Conservation (phyloP, 1,140 invertebrate genomes). For the Cotesia glomerata region DNA sequence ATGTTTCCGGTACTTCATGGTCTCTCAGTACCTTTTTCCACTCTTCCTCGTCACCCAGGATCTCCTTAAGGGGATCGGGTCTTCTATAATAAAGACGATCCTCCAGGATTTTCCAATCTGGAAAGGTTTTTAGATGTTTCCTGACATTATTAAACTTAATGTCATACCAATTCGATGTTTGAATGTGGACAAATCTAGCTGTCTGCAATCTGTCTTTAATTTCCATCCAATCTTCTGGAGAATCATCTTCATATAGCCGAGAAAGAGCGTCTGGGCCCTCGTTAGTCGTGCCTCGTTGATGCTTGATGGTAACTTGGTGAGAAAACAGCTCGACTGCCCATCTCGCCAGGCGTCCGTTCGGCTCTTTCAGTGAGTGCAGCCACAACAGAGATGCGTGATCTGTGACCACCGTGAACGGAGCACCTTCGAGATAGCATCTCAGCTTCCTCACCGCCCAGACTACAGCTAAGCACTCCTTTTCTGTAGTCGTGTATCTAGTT, state of each 20-base stretch:
- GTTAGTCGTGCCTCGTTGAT: not conserved
- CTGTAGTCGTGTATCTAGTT: too few species aligned
- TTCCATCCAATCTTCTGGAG: not conserved
- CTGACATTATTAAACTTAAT: not conserved
- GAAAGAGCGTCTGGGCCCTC: not conserved
- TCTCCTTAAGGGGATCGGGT: not conserved
- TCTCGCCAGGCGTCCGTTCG: not conserved
- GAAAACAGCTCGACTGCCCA: not conserved
- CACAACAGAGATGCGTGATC: conserved; percentile 1
- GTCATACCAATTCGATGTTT: too few species aligned
- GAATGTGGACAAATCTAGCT: too few species aligned
- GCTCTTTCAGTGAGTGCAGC: not conserved
- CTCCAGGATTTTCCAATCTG: conserved; percentile 21
- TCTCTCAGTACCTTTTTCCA: too few species aligned
- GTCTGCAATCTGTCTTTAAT: not conserved
- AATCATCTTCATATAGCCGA: not conserved
- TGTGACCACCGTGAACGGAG: not conserved
- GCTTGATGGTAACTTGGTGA: not conserved
- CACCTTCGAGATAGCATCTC: not conserved
- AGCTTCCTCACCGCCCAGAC: too few species aligned
- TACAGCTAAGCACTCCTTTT: too few species aligned
- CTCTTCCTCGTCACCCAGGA: too few species aligned
- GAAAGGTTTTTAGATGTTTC: conserved; percentile 19
- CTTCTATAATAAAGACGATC: conserved; percentile 26
- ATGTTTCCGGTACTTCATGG: too few species aligned